These are phyloP conservation scores for Galeopterus variegatus DNA, from an alignment of 2,113 vertebrate genomes.

Conservation along the genomic window DNA sequence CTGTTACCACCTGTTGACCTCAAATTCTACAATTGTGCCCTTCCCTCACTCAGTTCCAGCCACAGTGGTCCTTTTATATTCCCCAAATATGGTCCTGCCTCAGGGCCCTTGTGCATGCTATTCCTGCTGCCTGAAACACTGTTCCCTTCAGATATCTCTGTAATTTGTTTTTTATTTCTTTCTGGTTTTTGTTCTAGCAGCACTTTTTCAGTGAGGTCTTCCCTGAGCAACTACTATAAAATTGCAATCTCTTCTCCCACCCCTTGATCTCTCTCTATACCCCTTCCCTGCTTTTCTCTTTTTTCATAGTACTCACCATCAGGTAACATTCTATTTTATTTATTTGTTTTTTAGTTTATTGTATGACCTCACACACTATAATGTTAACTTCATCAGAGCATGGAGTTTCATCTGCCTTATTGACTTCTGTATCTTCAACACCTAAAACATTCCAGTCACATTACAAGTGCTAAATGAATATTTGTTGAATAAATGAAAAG, in stretches of 20 bases:
- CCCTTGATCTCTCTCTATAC: background rate
- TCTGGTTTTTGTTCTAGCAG: background rate
- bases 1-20: background rate
- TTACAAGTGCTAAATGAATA: background rate
- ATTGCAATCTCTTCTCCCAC: background rate
- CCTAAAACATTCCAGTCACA: background rate
- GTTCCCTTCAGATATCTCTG: background rate
- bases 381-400: background rate
- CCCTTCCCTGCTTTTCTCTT: background rate
- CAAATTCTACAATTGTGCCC: background rate
- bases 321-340: background rate
- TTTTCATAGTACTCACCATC: background rate
- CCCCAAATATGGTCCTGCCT: background rate
- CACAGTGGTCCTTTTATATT: accelerated
- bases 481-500: background rate
- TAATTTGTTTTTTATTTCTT: background rate
- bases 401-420: background rate
- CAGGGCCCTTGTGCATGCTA: background rate
- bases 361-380: background rate
- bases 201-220: background rate
- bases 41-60: background rate
- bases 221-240: background rate
- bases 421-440: background rate
- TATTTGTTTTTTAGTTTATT: constrained; percentile 6
- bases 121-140: background rate